A percentile compares a stretch with the other conserved stretches of the same genome.
Conservation (phyloP, 2,888 invertebrate species). For the Hedychridium roseum region DNA sequence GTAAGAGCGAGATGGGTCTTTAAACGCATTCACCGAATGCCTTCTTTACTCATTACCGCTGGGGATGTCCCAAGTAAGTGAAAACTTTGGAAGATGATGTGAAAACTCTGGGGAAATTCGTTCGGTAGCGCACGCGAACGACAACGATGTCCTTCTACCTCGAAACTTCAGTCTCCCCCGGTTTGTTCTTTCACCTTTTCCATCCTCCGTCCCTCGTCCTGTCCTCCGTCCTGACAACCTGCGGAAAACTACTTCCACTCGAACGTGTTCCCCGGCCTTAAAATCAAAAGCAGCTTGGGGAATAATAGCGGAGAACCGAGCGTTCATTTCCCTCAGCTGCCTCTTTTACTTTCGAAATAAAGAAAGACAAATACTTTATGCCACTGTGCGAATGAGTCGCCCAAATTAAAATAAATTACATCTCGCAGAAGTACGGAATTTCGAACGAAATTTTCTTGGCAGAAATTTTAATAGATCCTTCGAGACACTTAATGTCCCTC, state of each 20-base stretch:
- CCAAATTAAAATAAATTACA: too few relatives aligned
- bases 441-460: too few relatives aligned
- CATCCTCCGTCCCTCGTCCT: neutral
- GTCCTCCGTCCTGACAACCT: neutral
- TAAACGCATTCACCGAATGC: constrained; percentile 2
- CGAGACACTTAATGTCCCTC: too few relatives aligned
- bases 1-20: constrained; percentile 8
- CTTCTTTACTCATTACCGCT: constrained; percentile 22
- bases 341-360: constrained; percentile 13
- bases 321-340: constrained; percentile 25
- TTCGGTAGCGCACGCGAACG: constrained; percentile 14
- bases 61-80: constrained; percentile 28
- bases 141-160: constrained; percentile 7
- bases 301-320: constrained; percentile 29
- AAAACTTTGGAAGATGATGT: constrained; percentile 33
- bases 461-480: too few relatives aligned
- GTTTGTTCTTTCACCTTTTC: neutral
- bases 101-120: constrained; percentile 29
- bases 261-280: constrained; percentile 15
- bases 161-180: constrained; percentile 16
- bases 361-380: too few relatives aligned
- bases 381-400: too few relatives aligned
- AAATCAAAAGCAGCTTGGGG: constrained; percentile 40
- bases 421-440: too few relatives aligned
- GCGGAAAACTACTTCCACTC: constrained; percentile 13